These are phyloP conservation scores for Piezodorus guildinii DNA, from an alignment of 1,140 invertebrate species.

Conservation along the genomic window DNA sequence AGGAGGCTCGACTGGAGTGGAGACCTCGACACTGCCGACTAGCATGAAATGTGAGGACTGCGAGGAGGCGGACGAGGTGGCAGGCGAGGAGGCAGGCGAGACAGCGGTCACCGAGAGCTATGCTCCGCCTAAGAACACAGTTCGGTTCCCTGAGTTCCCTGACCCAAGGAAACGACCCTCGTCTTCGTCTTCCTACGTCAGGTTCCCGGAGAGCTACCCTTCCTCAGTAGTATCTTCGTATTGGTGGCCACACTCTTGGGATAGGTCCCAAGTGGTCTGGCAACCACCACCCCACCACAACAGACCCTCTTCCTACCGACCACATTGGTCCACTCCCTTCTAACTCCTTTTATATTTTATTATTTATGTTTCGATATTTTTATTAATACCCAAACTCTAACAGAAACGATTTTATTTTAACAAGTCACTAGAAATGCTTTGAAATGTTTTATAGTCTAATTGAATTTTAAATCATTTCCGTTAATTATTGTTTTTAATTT, in stretches of 20 bases:
- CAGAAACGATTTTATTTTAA: too few relatives aligned
- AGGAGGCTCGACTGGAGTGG: neutral
- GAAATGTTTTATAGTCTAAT: too few relatives aligned
- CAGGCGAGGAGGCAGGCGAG: neutral
- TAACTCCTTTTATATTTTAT: too few relatives aligned
- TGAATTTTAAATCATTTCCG: too few relatives aligned
- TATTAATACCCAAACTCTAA: too few relatives aligned
- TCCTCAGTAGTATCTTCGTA: neutral
- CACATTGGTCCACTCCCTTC: neutral
- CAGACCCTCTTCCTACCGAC: neutral
- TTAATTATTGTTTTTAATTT: too few relatives aligned
- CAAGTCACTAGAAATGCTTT: too few relatives aligned
- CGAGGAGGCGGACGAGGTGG: neutral
- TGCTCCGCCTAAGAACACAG: neutral
- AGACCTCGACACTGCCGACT: neutral
- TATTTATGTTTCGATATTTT: too few relatives aligned
- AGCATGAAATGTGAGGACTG: neutral
- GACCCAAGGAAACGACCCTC: neutral
- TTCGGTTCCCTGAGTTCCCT: neutral
- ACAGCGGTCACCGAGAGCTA: neutral
- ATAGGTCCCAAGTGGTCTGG: neutral
- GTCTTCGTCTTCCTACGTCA: constrained; percentile 2
- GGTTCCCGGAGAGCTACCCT: neutral
- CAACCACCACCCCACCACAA: neutral
- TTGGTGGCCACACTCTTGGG: constrained; percentile 7